Evolutionary conservation across 2,113 vertebrate species (phyloP).

Genomic region (Cariama cristata): DNA sequence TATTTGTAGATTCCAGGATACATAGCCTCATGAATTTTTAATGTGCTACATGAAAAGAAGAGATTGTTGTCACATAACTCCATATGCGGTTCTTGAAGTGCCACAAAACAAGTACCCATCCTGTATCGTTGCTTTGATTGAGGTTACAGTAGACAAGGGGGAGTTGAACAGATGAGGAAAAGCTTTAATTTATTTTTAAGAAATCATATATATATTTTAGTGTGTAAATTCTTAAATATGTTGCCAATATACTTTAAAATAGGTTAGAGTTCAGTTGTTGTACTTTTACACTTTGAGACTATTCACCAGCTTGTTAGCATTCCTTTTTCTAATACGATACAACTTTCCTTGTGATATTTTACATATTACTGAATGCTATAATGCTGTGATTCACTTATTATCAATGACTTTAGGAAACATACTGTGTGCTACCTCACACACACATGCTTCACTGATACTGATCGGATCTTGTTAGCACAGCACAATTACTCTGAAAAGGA

Average conservation of each 20-base stretch:
- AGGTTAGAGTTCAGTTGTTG: background rate
- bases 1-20: background rate
- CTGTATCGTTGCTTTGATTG: background rate
- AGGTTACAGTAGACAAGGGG: background rate
- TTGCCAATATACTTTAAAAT: background rate
- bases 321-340: background rate
- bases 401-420: background rate
- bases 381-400: background rate
- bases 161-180: background rate
- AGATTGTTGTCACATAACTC: background rate
- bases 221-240: background rate
- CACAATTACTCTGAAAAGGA: background rate
- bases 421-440: background rate
- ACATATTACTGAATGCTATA: background rate
- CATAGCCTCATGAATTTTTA: background rate
- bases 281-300: background rate
- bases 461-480: background rate
- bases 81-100: background rate
- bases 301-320: background rate
- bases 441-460: background rate
- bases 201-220: background rate
- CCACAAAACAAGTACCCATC: background rate
- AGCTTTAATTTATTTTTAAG: background rate
- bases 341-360: background rate
- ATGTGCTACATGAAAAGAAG: background rate